Evolutionary conservation across 2,113 vertebrate species (phyloP).

Genomic region (Corythoichthys haematopterus): DNA sequence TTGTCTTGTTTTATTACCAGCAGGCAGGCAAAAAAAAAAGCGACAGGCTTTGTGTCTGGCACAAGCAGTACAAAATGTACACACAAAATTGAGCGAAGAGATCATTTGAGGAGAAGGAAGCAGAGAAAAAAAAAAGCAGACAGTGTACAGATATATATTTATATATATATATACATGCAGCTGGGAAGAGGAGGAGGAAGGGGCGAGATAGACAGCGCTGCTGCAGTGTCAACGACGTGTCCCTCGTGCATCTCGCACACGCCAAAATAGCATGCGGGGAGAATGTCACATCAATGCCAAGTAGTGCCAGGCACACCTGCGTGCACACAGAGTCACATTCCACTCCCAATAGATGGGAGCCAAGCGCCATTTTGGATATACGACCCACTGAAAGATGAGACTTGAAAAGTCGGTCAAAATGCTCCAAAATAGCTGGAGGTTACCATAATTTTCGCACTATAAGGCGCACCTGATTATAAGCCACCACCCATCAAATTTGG

Average conservation of each 20-base stretch:
- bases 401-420: too few species aligned
- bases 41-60: not conserved
- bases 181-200: constrained; percentile 10
- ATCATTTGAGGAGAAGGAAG: constrained; percentile 40
- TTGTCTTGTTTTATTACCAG: not conserved
- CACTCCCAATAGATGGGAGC: too few species aligned
- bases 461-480: too few species aligned
- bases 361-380: too few species aligned
- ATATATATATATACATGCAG: constrained; percentile 10
- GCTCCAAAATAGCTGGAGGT: too few species aligned
- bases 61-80: constrained; percentile 41
- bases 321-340: not conserved
- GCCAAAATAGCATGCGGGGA: not conserved
- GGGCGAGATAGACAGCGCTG: constrained; percentile 38
- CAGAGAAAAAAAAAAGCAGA: not conserved
- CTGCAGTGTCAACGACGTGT: constrained; percentile 62
- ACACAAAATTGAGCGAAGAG: constrained; percentile 26
- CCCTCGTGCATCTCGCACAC: constrained; percentile 35
- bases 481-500: too few species aligned
- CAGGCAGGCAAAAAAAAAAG: too few species aligned
- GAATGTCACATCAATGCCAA: constrained; percentile 4
- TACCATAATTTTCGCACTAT: too few species aligned
- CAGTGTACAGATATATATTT: constrained; percentile 7
- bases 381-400: too few species aligned
- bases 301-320: constrained; percentile 3